Percentiles rank a stretch among this genome's conserved stretches.
phyloP scores from a whole-genome alignment of 2,888 invertebrate genomes.

The Apotomis betuletana region DNA sequence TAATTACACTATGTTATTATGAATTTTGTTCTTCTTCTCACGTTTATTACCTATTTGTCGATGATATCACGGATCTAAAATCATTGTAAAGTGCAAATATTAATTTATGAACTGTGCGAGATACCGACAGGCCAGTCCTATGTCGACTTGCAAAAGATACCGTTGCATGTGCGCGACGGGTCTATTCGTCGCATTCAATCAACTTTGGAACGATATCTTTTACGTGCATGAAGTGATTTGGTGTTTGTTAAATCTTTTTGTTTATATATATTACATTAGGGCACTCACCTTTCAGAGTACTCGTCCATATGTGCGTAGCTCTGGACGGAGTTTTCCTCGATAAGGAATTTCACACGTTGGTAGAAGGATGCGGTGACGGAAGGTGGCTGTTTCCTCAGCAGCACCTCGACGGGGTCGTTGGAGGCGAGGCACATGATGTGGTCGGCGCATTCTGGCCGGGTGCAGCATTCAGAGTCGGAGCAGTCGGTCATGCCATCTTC shows the following conservation, averaged over 20 bases:
- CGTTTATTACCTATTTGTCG: constrained; percentile 70
- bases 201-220: constrained; percentile 66
- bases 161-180: constrained; percentile 49
- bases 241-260: constrained; percentile 63
- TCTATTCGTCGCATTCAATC: not conserved
- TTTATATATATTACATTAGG: constrained; percentile 46
- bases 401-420: constrained; percentile 97
- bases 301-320: constrained; percentile 98
- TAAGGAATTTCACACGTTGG: constrained; percentile 98
- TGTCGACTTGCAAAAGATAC: constrained; percentile 73
- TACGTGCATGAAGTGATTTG: constrained; percentile 73
- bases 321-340: constrained; percentile 99
- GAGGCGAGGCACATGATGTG: constrained; percentile 98
- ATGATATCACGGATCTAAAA: constrained; percentile 77
- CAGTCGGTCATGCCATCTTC: constrained; percentile 99
- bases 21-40: constrained; percentile 70
- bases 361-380: constrained; percentile 98
- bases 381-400: constrained; percentile 97
- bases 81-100: constrained; percentile 77
- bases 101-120: constrained; percentile 73
- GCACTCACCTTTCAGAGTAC: constrained; percentile 98
- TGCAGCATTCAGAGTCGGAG: constrained; percentile 99
- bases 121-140: constrained; percentile 69
- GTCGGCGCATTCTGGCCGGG: constrained; percentile 92
- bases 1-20: constrained; percentile 70